A percentile compares a stretch with the other conserved stretches of the same genome.
These are phyloP conservation scores for Antidorcas marsupialis DNA, from an alignment of 2,113 vertebrate species.

Conservation along the genomic window DNA sequence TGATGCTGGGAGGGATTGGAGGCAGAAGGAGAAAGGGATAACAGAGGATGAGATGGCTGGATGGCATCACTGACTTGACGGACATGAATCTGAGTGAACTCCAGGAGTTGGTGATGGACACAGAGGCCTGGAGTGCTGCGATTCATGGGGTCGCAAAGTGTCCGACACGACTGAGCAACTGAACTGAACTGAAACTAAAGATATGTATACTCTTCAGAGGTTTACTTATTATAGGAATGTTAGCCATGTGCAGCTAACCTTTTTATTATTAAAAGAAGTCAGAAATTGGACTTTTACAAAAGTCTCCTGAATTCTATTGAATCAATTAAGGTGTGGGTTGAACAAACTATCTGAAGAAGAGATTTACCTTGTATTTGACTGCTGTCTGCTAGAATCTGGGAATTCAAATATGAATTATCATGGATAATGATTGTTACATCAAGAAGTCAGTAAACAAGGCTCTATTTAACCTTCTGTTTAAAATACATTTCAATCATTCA, in stretches of 20 bases:
- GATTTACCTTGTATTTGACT: not conserved
- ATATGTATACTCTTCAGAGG: fast-evolving
- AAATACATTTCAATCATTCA: not conserved
- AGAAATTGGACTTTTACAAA: not conserved
- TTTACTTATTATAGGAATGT: not conserved
- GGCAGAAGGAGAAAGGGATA: no score
- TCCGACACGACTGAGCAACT: no score
- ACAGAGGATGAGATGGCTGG: no score
- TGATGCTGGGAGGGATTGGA: no score
- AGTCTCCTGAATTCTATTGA: not conserved
- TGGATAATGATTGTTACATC: not conserved
- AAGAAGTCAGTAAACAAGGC: not conserved
- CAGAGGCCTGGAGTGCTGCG: no score
- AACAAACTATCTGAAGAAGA: not conserved
- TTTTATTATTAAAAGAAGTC: not conserved
- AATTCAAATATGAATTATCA: not conserved
- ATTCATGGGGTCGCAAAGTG: no score
- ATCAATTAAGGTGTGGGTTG: not conserved
- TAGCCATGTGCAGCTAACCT: not conserved
- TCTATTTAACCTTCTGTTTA: not conserved
- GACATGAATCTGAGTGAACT: no score
- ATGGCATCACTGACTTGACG: no score
- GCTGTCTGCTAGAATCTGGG: not conserved
- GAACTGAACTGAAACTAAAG: not conserved
- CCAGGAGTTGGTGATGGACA: no score